Evolutionary conservation across 1,140 invertebrate species (phyloP), one percentile per base, ranked within the genome.

Genomic region (Bombus ignitus): DNA sequence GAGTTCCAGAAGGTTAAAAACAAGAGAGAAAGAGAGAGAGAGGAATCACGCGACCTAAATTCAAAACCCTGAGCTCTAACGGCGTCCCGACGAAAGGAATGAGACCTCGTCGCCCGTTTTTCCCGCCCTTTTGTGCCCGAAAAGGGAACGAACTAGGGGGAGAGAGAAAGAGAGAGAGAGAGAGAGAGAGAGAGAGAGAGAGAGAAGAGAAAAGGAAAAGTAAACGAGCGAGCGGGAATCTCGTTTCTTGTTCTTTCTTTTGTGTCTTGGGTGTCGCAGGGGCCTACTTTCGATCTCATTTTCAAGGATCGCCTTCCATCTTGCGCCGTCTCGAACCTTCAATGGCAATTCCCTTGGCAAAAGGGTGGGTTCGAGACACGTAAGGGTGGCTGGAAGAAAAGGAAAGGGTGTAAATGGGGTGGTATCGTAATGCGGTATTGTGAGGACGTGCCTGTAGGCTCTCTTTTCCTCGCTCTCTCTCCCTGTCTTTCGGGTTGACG

Each of bases 351-450:
- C 83, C 76, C 75, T 35, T 8, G 32, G 62, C n/a, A 66, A 18
- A 18, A 3, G 32, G 65, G 65, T 66, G 65, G 1, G 65, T 15
- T 66, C n/a, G 62, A 66, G 62, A 18, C n/a, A 42, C 42, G 79
- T 22, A 22, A 57, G 39, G 65, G 42, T 22, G 62, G 53, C 39
- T n/a, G 28, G 83, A 73, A 72, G 59, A 66, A 80, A 77, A 78
- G 65, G 71, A 47, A 35, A 72, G 28, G 62, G 70, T 39, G 76
- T 15, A n/a, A 79, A 80, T 79, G 85, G 70, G 74, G 74, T 79
- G 85, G 90, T 92, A 92, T 89, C 88, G 88, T 93, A 92, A 93
- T 94, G 91, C 88, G 87, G 89, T 92, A 93, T 93, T 92, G 90
- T 91, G 75, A 80, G 83, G 83, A 89, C 88, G 85, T 90, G 90